Base-by-base conservation (phyloP, 2,113 vertebrate genomes). In the Aphyosemion australe region DNA sequence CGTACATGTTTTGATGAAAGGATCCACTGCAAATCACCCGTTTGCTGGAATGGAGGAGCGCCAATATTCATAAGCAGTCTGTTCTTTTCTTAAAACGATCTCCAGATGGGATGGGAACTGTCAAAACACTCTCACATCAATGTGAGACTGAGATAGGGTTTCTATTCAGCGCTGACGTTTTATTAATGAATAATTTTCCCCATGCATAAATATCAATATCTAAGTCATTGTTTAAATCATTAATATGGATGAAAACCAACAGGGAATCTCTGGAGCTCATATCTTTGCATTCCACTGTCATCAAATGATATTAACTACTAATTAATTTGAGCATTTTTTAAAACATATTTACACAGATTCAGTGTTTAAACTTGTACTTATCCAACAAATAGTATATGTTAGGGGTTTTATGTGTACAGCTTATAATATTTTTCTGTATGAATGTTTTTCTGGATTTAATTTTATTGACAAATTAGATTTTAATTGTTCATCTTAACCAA, bases 141-240 rank as follows among this genome's bases (percentile, higher is more conserved):
- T 84, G 91, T 90, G 79, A 87, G 85, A 88, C 69, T 73, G 59
- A 83, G 76, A 67, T 88, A 84, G 68, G 86, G 85, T 85, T 79
- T 83, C 78, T 78, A 59, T 90, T 91, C 76, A 87, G 82, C 87
- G 88, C 80, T 93, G 90, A 90, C 82, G 65, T 89, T 88, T 88
- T 82, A 90, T 92, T 90, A 90, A 92, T 92, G 78, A 89, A 89
- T 90, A 65, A 88, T 92, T 88, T 88, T 83, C 78, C 74, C 77
- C 54, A 62, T 86, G 88, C 84, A 91, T 92, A 88, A 91, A 91
- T 91, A 91, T 92, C 88, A 91, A 88, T 88, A 89, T 84, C 92
- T 90, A 85, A 89, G 89, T 83, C 92, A 91, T 91, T 90, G 88
- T 86, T 87, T 88, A 87, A 90, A 88, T 92, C 86, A 90, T 83